phyloP scores from a whole-genome alignment of 2,113 vertebrate species.

The Regulus satrapa region DNA sequence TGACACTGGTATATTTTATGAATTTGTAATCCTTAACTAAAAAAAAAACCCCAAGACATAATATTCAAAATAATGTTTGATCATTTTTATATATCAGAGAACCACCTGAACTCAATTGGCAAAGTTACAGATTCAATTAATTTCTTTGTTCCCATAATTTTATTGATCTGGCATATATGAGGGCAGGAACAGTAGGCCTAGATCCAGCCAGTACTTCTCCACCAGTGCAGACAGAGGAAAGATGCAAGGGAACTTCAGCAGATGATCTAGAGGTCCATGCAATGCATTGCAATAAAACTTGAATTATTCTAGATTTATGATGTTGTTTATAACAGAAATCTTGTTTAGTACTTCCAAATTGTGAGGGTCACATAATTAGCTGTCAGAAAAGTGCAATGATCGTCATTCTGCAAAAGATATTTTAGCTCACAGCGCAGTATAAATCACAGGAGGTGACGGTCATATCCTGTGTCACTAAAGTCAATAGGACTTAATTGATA shows the following conservation, averaged over 20 bases:
- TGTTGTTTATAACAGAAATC: constrained; percentile 58
- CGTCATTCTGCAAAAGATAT: constrained; percentile 44
- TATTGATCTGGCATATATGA: neutral
- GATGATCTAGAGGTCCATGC: neutral
- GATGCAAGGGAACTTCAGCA: neutral
- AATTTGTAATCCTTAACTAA: neutral
- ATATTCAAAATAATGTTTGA: neutral
- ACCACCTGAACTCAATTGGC: neutral
- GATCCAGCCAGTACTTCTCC: neutral
- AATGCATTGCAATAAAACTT: constrained; percentile 27
- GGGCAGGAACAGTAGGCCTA: neutral
- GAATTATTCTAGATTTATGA: constrained; percentile 47
- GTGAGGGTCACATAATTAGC: constrained; percentile 43
- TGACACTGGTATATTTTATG: neutral
- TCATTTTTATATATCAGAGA: neutral
- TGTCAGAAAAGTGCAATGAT: constrained; percentile 52
- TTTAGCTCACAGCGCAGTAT: neutral
- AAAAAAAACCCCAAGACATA: neutral
- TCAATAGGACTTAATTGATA: constrained; percentile 24
- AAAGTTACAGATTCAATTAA: neutral
- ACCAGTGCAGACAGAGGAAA: neutral
- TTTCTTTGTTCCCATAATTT: neutral
- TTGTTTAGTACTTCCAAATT: constrained; percentile 46
- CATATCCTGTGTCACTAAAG: neutral
- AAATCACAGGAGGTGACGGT: constrained; percentile 1